A percentile compares a stretch with the other conserved stretches of the same genome.
These are phyloP conservation scores for Syngnathus rostellatus DNA, from an alignment of 2,797 vertebrate genomes.

Conservation along the genomic window DNA sequence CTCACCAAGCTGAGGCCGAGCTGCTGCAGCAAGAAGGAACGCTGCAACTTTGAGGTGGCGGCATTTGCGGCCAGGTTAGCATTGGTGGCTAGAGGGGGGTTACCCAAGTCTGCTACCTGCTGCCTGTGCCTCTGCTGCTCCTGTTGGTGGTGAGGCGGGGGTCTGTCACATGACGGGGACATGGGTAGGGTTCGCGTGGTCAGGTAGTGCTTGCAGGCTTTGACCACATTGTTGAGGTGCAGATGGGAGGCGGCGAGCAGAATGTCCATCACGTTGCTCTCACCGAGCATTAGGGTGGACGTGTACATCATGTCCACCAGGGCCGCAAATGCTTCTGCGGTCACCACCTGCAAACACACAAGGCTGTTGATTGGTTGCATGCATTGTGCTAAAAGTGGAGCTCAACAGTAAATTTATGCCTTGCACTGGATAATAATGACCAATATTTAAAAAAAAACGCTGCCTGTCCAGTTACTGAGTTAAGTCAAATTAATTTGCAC, in stretches of 20 bases:
- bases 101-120: conserved; percentile 66
- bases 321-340: conserved; percentile 91
- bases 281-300: conserved; percentile 94
- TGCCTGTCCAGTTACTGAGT: not conserved
- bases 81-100: conserved; percentile 40
- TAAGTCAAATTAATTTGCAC: too few species aligned
- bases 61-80: conserved; percentile 38
- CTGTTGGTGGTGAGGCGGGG: conserved; percentile 52
- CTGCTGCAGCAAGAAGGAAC: conserved; percentile 94
- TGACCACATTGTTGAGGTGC: conserved; percentile 94
- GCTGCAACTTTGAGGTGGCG: conserved; percentile 77
- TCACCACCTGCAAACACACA: conserved; percentile 75
- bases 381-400: not conserved
- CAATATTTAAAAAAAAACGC: not conserved
- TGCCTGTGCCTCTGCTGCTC: conserved; percentile 67
- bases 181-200: conserved; percentile 89
- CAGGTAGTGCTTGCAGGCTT: conserved; percentile 97
- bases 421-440: not conserved
- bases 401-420: not conserved
- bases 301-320: conserved; percentile 99
- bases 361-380: not conserved
- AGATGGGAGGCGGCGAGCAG: conserved; percentile 92
- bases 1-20: conserved; percentile 91
- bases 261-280: conserved; percentile 98
- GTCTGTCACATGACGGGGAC: conserved; percentile 77